Conservation (phyloP, 2,888 invertebrate genomes). For the Patella pellucida region DNA sequence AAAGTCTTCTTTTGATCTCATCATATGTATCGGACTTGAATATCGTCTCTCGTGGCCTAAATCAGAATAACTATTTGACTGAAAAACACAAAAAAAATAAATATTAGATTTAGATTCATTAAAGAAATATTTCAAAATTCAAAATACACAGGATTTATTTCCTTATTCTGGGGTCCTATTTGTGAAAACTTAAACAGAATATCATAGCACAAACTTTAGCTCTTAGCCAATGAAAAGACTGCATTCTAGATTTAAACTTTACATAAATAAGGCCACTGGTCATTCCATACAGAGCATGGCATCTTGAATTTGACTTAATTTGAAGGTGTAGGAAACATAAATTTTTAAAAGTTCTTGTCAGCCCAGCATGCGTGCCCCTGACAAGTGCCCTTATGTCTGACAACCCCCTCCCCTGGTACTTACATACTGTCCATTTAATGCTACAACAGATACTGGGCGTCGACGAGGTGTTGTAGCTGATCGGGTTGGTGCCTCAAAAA, state of each 20-base stretch:
- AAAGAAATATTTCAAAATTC: background rate
- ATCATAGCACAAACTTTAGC: too few species aligned
- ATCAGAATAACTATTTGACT: constrained; percentile 49
- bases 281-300: too few species aligned
- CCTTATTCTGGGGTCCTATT: too few species aligned
- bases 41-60: constrained; percentile 48
- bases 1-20: constrained; percentile 57
- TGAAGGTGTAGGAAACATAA: too few species aligned
- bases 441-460: constrained; percentile 59
- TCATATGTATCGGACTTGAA: constrained; percentile 44
- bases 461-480: constrained; percentile 47
- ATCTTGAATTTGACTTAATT: too few species aligned
- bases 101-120: background rate
- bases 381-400: too few species aligned
- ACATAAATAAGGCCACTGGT: too few species aligned
- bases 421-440: constrained; percentile 60
- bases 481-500: constrained; percentile 54
- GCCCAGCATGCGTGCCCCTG: too few species aligned
- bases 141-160: background rate
- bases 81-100: constrained; percentile 14
- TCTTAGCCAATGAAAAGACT: too few species aligned
- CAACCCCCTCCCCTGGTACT: constrained; percentile 21
- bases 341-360: too few species aligned
- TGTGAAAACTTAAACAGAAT: too few species aligned
- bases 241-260: too few species aligned